Conservation (phyloP, 2,113 vertebrate genomes). For the Macrotis lagotis region DNA sequence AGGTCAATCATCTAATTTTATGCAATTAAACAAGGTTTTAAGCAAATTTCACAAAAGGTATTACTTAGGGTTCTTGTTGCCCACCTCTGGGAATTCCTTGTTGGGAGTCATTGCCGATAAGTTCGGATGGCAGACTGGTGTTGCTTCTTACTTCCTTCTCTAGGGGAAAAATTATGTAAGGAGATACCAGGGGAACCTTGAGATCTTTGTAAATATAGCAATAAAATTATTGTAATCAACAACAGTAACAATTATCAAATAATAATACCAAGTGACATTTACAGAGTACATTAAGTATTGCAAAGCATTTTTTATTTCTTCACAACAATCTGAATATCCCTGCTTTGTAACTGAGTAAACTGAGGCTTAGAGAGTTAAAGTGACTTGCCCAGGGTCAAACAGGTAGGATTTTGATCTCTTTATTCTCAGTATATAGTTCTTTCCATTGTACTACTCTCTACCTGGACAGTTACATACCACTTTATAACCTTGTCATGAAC, state of each 20-base stretch:
- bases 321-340: background rate
- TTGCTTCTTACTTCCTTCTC: background rate
- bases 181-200: background rate
- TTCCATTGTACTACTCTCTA: background rate
- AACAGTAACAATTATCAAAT: background rate
- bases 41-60: background rate
- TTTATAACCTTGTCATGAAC: background rate
- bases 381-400: background rate
- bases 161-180: background rate
- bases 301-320: background rate
- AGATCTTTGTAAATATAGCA: background rate
- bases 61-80: background rate
- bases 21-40: background rate
- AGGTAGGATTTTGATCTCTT: background rate
- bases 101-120: background rate
- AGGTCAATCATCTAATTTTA: background rate
- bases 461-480: background rate
- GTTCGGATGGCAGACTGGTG: background rate
- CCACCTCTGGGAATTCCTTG: constrained; percentile 1
- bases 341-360: background rate
- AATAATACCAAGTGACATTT: background rate
- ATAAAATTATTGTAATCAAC: background rate
- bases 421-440: background rate
- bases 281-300: background rate
- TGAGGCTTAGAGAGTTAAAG: background rate